phyloP scores from a whole-genome alignment of 1,140 invertebrate species.

The Lordiphosa collinella region DNA sequence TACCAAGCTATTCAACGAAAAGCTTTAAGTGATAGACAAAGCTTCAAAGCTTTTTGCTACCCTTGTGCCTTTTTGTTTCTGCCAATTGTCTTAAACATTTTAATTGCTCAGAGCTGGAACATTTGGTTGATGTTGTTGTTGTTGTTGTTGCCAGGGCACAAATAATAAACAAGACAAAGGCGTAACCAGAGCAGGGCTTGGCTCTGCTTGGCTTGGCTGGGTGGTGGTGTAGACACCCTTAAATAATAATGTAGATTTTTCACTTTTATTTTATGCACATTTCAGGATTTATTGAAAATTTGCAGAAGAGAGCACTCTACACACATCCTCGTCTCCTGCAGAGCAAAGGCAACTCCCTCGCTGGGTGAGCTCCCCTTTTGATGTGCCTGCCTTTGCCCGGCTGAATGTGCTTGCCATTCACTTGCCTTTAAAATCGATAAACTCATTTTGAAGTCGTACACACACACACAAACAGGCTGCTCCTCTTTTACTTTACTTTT shows the following conservation, averaged over 20 bases:
- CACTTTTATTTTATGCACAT: constrained; percentile 27
- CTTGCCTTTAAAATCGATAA: constrained; percentile 74
- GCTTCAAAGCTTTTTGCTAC: constrained; percentile 37
- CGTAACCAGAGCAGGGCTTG: constrained; percentile 26
- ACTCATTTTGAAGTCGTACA: constrained; percentile 74
- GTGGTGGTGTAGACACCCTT: constrained; percentile 48
- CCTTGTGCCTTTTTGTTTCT: constrained; percentile 20
- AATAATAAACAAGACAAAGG: constrained; percentile 75
- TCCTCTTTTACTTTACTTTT: constrained; percentile 54
- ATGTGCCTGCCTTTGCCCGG: neutral
- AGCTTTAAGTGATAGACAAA: constrained; percentile 33
- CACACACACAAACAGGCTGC: constrained; percentile 17
- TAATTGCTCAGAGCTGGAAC: constrained; percentile 57
- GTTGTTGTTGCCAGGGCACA: constrained; percentile 54
- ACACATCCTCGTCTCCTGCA: neutral
- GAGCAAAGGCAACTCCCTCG: too few relatives aligned
- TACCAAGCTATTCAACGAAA: constrained; percentile 17
- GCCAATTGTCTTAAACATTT: constrained; percentile 70
- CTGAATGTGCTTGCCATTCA: constrained; percentile 38
- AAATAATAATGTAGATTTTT: constrained; percentile 61
- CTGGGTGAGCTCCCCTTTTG: neutral
- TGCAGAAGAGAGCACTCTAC: constrained; percentile 14
- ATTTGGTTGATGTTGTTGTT: constrained; percentile 7
- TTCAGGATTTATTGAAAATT: constrained; percentile 57
- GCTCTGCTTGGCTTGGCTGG: neutral